Conservation (phyloP, 2,113 vertebrate genomes). For the Cyprinodon tularosa region DNA sequence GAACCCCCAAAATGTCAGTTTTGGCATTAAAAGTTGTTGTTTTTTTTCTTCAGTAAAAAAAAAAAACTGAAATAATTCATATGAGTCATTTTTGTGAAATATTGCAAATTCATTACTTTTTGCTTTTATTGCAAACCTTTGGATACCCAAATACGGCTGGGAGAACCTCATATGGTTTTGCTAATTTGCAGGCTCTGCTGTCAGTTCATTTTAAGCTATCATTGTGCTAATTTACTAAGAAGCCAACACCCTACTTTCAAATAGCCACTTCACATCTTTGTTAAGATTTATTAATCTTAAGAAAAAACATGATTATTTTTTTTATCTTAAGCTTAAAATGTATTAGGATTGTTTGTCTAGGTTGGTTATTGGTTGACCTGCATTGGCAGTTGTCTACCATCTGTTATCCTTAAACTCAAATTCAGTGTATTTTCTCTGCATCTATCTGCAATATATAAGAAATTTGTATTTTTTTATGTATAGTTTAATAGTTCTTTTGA, state of each 20-base stretch:
- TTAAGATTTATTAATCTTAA: too few relatives aligned
- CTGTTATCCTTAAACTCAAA: not conserved
- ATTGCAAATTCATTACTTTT: not conserved
- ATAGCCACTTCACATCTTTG: conserved; percentile 10
- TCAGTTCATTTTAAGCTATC: conserved; percentile 8
- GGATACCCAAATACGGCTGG: conserved; percentile 7
- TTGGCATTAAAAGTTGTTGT: too few relatives aligned
- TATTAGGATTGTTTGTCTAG: not conserved
- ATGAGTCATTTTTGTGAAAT: not conserved
- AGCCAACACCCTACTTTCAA: conserved; percentile 14
- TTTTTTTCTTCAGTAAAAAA: too few relatives aligned
- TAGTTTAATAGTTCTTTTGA: not conserved
- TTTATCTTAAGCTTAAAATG: too few relatives aligned
- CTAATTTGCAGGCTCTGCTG: conserved; percentile 27
- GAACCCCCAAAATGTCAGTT: too few relatives aligned
- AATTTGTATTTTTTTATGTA: too few relatives aligned
- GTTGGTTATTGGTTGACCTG: not conserved
- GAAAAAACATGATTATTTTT: too few relatives aligned
- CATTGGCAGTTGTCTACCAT: not conserved
- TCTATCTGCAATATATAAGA: too few relatives aligned
- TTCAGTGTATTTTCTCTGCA: not conserved
- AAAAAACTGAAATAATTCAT: conserved; percentile 4
- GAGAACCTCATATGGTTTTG: conserved; percentile 39
- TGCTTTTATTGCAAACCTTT: not conserved
- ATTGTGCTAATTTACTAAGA: conserved; percentile 2